Conservation (phyloP, 2,888 invertebrate species). For the Phymatocera aterrima region DNA sequence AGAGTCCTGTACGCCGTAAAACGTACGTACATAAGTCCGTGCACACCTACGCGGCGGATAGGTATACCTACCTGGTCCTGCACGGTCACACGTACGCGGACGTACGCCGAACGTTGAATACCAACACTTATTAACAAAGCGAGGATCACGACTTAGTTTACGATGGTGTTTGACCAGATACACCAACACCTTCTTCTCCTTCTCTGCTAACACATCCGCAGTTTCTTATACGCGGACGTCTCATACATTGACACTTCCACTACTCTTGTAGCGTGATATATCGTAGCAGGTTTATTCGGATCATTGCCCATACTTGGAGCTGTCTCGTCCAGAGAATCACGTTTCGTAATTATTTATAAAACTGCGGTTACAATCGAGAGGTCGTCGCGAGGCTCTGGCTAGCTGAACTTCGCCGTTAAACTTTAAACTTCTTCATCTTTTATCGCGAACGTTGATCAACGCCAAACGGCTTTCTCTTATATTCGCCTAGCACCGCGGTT, state of each 20-base stretch:
- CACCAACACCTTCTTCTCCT: conserved; percentile 13
- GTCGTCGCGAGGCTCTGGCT: no score
- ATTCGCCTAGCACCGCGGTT: no score
- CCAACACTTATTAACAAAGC: not conserved
- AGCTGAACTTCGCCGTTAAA: not conserved
- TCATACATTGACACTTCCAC: conserved; percentile 33
- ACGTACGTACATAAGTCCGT: not conserved
- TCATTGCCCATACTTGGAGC: conserved; percentile 34
- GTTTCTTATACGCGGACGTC: not conserved
- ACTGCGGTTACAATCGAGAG: no score
- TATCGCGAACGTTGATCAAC: not conserved
- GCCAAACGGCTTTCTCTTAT: no score
- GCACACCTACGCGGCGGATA: not conserved
- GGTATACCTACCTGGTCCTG: not conserved
- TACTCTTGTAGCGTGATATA: no score
- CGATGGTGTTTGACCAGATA: conserved; percentile 43
- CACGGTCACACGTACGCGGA: not conserved
- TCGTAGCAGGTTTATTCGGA: conserved; percentile 41
- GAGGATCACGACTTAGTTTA: conserved; percentile 36
- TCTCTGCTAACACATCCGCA: not conserved
- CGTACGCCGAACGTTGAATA: not conserved
- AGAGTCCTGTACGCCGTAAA: conserved; percentile 43
- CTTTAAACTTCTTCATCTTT: not conserved
- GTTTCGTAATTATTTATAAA: conserved; percentile 14
- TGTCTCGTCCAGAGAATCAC: not conserved